phyloP scores from a whole-genome alignment of 2,888 invertebrate genomes.

The Hyalella azteca region DNA sequence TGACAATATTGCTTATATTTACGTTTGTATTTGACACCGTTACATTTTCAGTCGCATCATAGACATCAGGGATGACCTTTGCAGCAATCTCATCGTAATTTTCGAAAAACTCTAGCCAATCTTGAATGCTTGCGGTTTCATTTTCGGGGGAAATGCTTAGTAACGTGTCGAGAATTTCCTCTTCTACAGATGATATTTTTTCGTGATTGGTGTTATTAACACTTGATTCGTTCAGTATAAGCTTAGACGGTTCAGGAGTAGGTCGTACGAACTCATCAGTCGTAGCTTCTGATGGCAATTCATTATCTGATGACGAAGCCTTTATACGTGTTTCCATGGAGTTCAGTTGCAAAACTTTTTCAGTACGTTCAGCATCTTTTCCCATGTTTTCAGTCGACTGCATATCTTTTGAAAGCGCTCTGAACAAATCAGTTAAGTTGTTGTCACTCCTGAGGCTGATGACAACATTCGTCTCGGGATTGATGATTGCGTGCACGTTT shows the following conservation, averaged over 20 bases:
- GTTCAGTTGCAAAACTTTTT: neutral
- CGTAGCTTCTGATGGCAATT: no score
- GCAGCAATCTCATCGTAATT: neutral
- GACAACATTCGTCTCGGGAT: slow-evolving; percentile 5
- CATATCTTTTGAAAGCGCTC: neutral
- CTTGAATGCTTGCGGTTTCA: slow-evolving; percentile 13
- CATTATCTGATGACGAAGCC: neutral
- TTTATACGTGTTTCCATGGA: neutral
- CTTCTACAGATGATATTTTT: neutral
- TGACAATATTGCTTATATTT: neutral
- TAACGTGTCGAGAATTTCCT: neutral
- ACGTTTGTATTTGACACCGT: neutral
- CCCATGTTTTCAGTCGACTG: neutral
- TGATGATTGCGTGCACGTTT: slow-evolving; percentile 3
- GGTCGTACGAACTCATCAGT: no score
- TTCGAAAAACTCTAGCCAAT: slow-evolving; percentile 12
- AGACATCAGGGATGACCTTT: neutral
- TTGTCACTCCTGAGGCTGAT: neutral
- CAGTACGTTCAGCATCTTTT: neutral
- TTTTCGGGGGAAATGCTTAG: neutral
- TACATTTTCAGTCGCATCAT: neutral
- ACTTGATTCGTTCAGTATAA: neutral
- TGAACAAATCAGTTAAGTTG: neutral
- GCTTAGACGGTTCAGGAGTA: neutral
- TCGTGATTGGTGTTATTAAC: neutral